A percentile compares a stretch with the other conserved stretches of the same genome.
phyloP scores from a whole-genome alignment of 2,113 vertebrate genomes.

The Aspiorhynchus laticeps region DNA sequence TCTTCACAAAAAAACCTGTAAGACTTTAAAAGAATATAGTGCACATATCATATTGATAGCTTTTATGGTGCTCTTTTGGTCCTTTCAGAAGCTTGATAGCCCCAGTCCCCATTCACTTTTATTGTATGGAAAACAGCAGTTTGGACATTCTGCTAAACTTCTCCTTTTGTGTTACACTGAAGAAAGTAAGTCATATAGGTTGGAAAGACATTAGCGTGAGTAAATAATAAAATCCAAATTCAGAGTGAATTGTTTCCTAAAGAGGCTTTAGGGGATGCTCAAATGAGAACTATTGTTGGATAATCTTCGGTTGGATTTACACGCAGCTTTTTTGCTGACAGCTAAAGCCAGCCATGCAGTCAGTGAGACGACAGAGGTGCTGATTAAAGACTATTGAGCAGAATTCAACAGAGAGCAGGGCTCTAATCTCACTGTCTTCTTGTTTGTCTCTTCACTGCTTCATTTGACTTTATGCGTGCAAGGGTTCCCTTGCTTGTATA shows the following conservation, averaged over 20 bases:
- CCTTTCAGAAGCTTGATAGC: background rate
- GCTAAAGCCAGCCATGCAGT: slow-evolving; percentile 9
- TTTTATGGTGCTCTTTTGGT: background rate
- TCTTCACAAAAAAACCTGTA: background rate
- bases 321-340: background rate
- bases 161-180: background rate
- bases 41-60: background rate
- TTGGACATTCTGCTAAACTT: background rate
- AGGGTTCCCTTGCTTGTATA: slow-evolving; percentile 4
- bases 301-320: slow-evolving; percentile 3
- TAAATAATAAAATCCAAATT: background rate
- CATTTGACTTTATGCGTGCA: background rate
- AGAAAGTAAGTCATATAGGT: background rate
- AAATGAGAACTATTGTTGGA: background rate
- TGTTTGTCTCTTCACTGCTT: background rate
- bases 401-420: background rate
- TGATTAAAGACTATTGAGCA: slow-evolving; percentile 17
- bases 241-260: background rate
- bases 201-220: background rate
- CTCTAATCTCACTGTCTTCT: slow-evolving; percentile 5
- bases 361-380: background rate
- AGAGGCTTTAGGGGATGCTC: background rate
- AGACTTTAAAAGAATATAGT: background rate
- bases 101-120: background rate
- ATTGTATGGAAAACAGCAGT: background rate